Base-by-base conservation (phyloP, 2,113 vertebrate genomes). In the Entosphenus tridentatus region DNA sequence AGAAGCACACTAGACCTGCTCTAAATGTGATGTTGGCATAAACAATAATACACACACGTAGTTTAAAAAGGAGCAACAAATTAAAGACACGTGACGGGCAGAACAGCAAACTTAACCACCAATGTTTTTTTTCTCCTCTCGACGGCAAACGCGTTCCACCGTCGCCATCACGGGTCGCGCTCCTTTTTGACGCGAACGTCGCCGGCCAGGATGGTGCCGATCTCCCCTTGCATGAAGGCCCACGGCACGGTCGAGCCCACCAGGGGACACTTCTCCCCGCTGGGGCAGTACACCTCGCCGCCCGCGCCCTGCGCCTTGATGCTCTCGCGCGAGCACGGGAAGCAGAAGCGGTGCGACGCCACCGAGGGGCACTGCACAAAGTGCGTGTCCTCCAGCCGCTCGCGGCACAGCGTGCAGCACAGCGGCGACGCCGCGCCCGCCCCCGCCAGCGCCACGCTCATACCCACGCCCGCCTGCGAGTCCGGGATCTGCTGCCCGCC, bases 141-240 rank as follows among this genome's bases (percentile, higher is more conserved):
- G 39, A 39, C 39, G 39, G 39, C 39, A 5, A 39, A 39, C 39
- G 39, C 39, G 6, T 6, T 39, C 39, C 39, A 39, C 39, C 39
- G 39, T 39, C 39, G 39, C 39, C 39, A 39, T 71, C 68, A 71
- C 12, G 70, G 62, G 70, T 71, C 70, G 56, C 87, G 84, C 79
- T 89, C 86, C 77, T 89, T 89, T 85, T 89, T 89, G 80, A 88
- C 87, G 81, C 88, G 88, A 71, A 89, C 86, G 79, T 89, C 86
- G 75, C 87, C 87, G 39, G 87, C 86, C 78, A 89, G 81, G 80
- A 89, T 89, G 77, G 86, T 88, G 11, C 86, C 87, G 57, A 89
- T 88, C 80, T 88, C 87, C 65, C 87, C 87, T 80, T 88, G 87
- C 87, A 89, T 89, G 80, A 89, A 89, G 16, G 87, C 87, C 87